phyloP scores from a whole-genome alignment of 2,113 vertebrate genomes.

The Felis catus region F.catus_Fca126_mat1.0 CM031417.1:115593501-115594000 shows the following conservation, averaged over 20 bases:
- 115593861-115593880: constrained; percentile 19
- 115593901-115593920: constrained; percentile 57
- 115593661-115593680: background rate
- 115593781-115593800: background rate
- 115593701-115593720: background rate
- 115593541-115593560: background rate
- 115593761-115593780: background rate
- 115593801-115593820: background rate
- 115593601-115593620: background rate
- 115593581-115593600: background rate
- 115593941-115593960: constrained; percentile 63
- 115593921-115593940: constrained; percentile 54
- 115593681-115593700: background rate
- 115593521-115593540: too few relatives aligned
- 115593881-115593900: constrained; percentile 61
- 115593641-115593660: background rate
- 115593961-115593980: constrained; percentile 67
- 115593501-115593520: background rate
- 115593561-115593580: background rate
- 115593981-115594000: constrained; percentile 58
- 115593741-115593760: background rate
- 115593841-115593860: background rate
- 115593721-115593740: background rate
- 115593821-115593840: background rate
- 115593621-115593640: constrained; percentile 2